These are phyloP conservation scores for Clusia tigrina DNA, from an alignment of 2,888 invertebrate genomes.

Conservation along the genomic window DNA sequence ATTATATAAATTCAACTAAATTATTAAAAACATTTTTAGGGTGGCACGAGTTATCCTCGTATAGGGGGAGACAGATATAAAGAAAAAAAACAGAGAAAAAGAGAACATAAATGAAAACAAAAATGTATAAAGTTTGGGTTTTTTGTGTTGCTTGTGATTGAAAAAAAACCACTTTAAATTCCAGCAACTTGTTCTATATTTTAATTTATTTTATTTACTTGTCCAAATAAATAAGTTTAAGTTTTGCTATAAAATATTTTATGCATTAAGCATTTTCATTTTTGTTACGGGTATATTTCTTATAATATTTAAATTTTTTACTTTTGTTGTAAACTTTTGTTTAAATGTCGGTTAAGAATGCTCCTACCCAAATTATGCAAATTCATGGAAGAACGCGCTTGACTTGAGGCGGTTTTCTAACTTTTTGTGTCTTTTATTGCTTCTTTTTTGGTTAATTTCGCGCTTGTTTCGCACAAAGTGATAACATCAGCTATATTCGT, in stretches of 20 bases:
- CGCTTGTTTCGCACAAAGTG: slow-evolving; percentile 55
- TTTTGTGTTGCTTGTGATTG: neutral
- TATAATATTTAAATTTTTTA: neutral
- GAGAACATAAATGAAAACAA: no score
- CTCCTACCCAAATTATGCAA: neutral
- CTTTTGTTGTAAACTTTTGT: neutral
- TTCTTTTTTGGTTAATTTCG: slow-evolving; percentile 46
- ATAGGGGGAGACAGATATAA: no score
- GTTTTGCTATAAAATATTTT: slow-evolving; percentile 2
- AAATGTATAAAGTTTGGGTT: no score
- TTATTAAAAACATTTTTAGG: no score
- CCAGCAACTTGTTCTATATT: slow-evolving; percentile 7
- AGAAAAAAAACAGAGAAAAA: no score
- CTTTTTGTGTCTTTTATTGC: no score
- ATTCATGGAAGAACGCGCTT: neutral
- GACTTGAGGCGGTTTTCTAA: slow-evolving; percentile 30
- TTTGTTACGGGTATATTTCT: neutral
- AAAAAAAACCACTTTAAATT: neutral
- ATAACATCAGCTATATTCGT: slow-evolving; percentile 44
- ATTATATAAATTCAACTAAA: slow-evolving; percentile 16
- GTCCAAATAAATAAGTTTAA: neutral
- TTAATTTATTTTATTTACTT: neutral
- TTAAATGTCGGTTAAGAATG: no score
- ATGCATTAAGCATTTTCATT: no score
- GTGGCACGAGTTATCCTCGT: no score